Evolutionary conservation across 2,113 vertebrate genomes (phyloP).

Genomic region (Mesembrinibis cayennensis): DNA sequence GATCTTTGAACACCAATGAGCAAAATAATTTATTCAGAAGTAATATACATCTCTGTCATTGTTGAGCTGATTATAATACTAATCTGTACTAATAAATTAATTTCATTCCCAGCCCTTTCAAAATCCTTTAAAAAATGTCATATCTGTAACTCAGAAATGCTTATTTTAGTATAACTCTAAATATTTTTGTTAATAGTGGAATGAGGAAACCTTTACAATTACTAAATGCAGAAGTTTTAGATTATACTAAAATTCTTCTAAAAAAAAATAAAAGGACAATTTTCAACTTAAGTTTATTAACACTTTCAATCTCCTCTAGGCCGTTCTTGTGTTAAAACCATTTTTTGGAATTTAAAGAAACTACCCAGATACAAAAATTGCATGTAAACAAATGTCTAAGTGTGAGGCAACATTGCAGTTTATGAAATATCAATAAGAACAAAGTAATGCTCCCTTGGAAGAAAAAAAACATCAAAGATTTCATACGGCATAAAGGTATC

Average conservation of each 20-base stretch:
- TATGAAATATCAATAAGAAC: neutral
- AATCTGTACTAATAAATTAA: neutral
- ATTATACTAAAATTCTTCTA: neutral
- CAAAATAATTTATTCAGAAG: slow-evolving; percentile 16
- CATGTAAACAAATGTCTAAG: neutral
- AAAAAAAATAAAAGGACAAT: neutral
- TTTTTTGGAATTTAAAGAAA: neutral
- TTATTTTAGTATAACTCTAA: neutral
- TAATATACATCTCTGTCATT: neutral
- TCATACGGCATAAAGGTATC: neutral
- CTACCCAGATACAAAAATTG: neutral
- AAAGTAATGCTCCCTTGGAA: neutral
- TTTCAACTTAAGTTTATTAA: neutral
- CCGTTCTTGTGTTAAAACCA: neutral
- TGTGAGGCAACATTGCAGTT: neutral
- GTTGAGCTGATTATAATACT: neutral
- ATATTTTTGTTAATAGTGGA: neutral
- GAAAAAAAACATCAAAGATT: neutral
- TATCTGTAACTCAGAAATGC: neutral
- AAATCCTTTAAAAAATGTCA: neutral
- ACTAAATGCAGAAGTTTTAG: neutral
- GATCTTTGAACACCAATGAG: neutral
- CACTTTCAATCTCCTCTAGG: neutral
- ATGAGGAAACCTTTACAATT: neutral
- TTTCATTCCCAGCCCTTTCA: neutral